Evolutionary conservation across 2,888 invertebrate species (phyloP).

Genomic region (Neoitamus cyanurus): DNA sequence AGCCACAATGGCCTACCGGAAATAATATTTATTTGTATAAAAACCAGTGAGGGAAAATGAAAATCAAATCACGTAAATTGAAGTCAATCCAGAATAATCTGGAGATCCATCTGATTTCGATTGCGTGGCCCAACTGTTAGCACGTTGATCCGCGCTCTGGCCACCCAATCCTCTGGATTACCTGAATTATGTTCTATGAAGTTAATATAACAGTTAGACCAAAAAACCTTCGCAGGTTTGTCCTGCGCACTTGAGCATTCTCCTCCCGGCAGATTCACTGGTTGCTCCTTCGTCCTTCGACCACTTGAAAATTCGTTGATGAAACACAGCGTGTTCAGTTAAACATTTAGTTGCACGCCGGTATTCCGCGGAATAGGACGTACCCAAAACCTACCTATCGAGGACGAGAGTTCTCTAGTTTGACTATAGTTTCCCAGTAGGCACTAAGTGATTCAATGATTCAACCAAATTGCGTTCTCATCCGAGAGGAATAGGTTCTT

Average conservation of each 20-base stretch:
- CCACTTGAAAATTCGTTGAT: not conserved
- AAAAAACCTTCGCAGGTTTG: not conserved
- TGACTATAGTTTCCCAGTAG: not conserved
- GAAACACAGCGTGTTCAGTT: constrained; percentile 14
- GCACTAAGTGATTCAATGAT: not conserved
- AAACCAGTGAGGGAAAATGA: not conserved
- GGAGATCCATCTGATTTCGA: constrained; percentile 1
- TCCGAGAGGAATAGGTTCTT: not conserved
- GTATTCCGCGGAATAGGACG: constrained; percentile 22
- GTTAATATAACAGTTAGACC: constrained; percentile 23
- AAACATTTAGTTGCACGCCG: constrained; percentile 50
- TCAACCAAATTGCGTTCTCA: not conserved
- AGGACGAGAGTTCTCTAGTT: not conserved
- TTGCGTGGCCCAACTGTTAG: not conserved
- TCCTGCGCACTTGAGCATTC: not conserved
- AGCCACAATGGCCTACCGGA: too few species aligned
- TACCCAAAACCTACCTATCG: not conserved
- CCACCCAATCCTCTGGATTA: not conserved
- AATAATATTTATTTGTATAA: constrained; percentile 21
- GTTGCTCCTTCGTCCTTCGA: constrained; percentile 22
- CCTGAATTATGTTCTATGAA: not conserved
- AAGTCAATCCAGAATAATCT: constrained; percentile 3
- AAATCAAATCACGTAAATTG: constrained; percentile 29
- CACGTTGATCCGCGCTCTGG: not conserved
- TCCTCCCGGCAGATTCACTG: not conserved